These are phyloP conservation scores for Rousettus leschenaultii DNA, from an alignment of 2,113 vertebrate genomes.

Conservation along the genomic window DNA sequence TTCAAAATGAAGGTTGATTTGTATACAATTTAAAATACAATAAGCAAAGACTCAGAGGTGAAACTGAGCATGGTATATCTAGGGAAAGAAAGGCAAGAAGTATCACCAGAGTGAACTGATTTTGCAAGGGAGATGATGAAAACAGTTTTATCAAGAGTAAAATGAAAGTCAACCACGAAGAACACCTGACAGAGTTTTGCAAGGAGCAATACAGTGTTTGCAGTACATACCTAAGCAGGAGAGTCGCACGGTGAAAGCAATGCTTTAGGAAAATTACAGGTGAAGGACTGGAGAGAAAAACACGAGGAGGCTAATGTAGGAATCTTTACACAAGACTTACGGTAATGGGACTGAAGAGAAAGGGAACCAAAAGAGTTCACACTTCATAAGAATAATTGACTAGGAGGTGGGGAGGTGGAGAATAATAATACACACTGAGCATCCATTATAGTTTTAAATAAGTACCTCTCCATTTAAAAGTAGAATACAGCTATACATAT, in stretches of 20 bases:
- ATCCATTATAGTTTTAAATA: neutral
- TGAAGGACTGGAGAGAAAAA: neutral
- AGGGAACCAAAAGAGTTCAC: neutral
- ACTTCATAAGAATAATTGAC: neutral
- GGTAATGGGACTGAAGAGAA: neutral
- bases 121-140: neutral
- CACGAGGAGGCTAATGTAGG: neutral
- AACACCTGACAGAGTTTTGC: neutral
- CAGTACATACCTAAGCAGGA: neutral
- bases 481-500: neutral
- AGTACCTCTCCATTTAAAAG: neutral
- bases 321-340: neutral
- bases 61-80: neutral
- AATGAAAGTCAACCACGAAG: neutral
- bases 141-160: neutral
- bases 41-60: neutral
- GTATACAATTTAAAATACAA: neutral
- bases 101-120: neutral
- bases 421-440: neutral
- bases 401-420: neutral
- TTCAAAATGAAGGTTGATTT: neutral
- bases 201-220: neutral
- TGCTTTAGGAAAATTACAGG: neutral
- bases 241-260: neutral
- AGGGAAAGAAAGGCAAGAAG: neutral